Evolutionary conservation across 2,113 vertebrate species (phyloP), one percentile per base, ranked within the genome.

Genomic region (Thunnus thynnus): DNA sequence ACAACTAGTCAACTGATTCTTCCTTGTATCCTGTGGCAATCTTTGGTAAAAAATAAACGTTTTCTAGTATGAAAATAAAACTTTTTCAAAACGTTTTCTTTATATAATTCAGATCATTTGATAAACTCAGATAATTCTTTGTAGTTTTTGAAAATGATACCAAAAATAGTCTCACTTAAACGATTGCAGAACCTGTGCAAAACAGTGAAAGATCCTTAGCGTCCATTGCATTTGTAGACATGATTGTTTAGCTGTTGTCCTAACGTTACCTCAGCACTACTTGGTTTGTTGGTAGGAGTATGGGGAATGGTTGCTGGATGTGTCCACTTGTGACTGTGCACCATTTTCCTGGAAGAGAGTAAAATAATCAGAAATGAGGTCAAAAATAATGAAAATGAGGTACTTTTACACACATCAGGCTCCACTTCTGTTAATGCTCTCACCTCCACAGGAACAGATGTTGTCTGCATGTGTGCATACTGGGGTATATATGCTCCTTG

Each of bases 211-310:
- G 96, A 96, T 97, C 96, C 95, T 96, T 96, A 96, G 96, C 95
- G 95, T 96, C 96, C 94, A 93, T 96, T 96, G 96, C 95, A 95
- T 96, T 95, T 95, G 94, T 96, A 95, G 97, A 97, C 94, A 94
- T 96, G 96, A 97, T 97, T 97, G 97, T 97, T 97, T 93, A 96
- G 96, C 95, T 91, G 95, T 96, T 94, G 94, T 95, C 96, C 93
- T 91, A 92, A 93, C 92, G 71, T 32, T 96, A 96, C 96, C 97
- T 97, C 95, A 91, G 93, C 93, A 92, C 97, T 97, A 99, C 96
- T 99, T 99, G 95, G 95, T 95, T 94, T 98, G 98, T 94, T 97
- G 98, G 95, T 98, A 99, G 44, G 96, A 94, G 78, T 99, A 99
- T 14, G 97, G 96, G 93, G 98, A 98, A 95, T 97, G 97, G 90